These are phyloP conservation scores for Poeciliopsis turrubarensis DNA, from an alignment of 2,113 vertebrate species.

Conservation along the genomic window DNA sequence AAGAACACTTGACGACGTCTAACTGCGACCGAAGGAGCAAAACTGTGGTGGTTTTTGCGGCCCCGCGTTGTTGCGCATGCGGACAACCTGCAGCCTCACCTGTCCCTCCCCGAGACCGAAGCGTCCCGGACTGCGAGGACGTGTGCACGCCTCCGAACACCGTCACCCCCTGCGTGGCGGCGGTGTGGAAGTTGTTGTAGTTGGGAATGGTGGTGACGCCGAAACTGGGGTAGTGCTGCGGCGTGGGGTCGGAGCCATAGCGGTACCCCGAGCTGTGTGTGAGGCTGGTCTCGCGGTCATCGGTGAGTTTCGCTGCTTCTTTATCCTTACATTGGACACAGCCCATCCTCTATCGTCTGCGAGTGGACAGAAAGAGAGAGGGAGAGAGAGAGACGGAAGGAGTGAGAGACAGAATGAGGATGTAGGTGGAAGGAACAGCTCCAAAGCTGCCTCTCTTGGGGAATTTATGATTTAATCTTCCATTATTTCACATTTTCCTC, in stretches of 20 bases:
- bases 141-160: slow-evolving; percentile 97
- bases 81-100: slow-evolving; percentile 67
- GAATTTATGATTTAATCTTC: slow-evolving; percentile 61
- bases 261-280: slow-evolving; percentile 95
- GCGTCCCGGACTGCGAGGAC: slow-evolving; percentile 94
- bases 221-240: slow-evolving; percentile 97
- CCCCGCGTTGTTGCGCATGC: not conserved
- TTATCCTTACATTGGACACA: slow-evolving; percentile 99
- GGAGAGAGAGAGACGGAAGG: not conserved
- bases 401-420: slow-evolving; percentile 39
- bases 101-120: slow-evolving; percentile 94
- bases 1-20: not conserved
- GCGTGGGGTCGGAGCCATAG: slow-evolving; percentile 98
- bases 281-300: slow-evolving; percentile 94
- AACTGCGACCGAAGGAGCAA: not conserved
- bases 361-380: slow-evolving; percentile 31
- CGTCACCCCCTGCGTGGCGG: slow-evolving; percentile 90
- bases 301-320: slow-evolving; percentile 99
- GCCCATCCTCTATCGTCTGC: slow-evolving; percentile 99
- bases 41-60: not conserved
- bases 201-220: slow-evolving; percentile 97
- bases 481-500: slow-evolving; percentile 68
- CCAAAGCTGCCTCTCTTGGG: slow-evolving; percentile 54
- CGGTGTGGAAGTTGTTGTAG: slow-evolving; percentile 97
- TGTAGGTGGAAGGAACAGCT: slow-evolving; percentile 43